Evolutionary conservation across 1,140 invertebrate species (phyloP).

Genomic region (Daktulosphaira vitifoliae): DNA sequence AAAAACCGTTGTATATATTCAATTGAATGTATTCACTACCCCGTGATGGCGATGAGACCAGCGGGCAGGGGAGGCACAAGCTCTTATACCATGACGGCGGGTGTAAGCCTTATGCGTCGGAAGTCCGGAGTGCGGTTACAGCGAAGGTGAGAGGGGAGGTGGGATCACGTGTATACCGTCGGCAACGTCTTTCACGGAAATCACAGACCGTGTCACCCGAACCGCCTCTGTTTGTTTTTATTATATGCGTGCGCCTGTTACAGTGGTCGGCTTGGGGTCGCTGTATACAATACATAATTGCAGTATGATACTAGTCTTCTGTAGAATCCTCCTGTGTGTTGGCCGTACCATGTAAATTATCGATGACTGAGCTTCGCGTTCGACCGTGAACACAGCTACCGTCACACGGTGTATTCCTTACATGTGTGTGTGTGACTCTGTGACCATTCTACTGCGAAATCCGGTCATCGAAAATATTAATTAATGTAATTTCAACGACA

Average conservation of each 20-base stretch:
- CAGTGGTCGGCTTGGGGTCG: not conserved
- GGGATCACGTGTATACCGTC: not conserved
- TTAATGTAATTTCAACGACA: too few relatives aligned
- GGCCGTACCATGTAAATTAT: slow-evolving; percentile 20
- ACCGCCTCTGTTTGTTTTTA: slow-evolving; percentile 9
- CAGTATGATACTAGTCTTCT: not conserved
- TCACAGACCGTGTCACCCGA: slow-evolving; percentile 29
- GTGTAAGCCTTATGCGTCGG: not conserved
- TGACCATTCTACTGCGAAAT: too few relatives aligned
- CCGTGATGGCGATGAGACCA: too few relatives aligned
- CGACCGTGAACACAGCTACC: slow-evolving; percentile 10
- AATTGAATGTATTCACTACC: too few relatives aligned
- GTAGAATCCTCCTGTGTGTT: too few relatives aligned
- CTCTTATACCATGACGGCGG: not conserved
- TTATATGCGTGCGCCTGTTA: not conserved
- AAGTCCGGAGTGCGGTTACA: slow-evolving; percentile 18
- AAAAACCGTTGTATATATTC: too few relatives aligned
- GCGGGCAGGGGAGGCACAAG: too few relatives aligned
- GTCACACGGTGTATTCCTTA: too few relatives aligned
- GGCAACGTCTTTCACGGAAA: slow-evolving; percentile 25
- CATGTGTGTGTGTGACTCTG: too few relatives aligned
- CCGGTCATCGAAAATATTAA: too few relatives aligned
- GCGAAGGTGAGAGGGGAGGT: too few relatives aligned
- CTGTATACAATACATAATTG: not conserved
- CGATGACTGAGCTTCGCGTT: slow-evolving; percentile 26